phyloP scores from a whole-genome alignment of 2,888 invertebrate species.

The Lasioglossum vierecki region DNA sequence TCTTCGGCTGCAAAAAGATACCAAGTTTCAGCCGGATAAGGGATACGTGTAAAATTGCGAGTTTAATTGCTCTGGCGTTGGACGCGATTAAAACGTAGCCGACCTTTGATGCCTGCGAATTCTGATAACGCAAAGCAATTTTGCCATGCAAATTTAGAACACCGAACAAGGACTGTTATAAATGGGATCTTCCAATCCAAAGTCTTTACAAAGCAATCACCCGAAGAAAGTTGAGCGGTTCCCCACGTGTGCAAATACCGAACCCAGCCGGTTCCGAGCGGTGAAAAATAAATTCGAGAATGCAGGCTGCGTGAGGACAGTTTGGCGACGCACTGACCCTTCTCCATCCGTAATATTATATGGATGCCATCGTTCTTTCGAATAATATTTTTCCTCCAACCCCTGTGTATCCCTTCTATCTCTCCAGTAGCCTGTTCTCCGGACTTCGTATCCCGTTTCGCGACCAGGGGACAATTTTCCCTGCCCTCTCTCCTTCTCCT shows the following conservation, averaged over 20 bases:
- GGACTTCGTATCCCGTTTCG: constrained; percentile 29
- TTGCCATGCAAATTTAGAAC: background rate
- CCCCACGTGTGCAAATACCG: background rate
- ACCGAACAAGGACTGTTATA: background rate
- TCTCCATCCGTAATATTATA: constrained; percentile 70
- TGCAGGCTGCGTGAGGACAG: constrained; percentile 66
- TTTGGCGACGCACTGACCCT: constrained; percentile 54
- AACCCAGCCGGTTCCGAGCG: background rate
- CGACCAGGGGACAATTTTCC: constrained; percentile 32
- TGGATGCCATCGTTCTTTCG: constrained; percentile 61
- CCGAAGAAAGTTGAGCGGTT: background rate
- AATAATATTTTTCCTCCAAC: constrained; percentile 47
- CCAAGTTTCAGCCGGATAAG: constrained; percentile 28
- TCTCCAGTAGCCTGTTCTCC: constrained; percentile 51
- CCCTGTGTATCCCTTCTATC: constrained; percentile 20
- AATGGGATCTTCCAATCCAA: background rate
- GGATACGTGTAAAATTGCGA: constrained; percentile 46
- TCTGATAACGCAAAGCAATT: constrained; percentile 32
- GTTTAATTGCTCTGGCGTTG: constrained; percentile 46
- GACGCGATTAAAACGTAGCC: constrained; percentile 14
- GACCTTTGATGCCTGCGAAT: constrained; percentile 22
- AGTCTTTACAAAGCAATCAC: background rate
- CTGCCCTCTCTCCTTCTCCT: constrained; percentile 56
- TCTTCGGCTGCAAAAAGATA: constrained; percentile 13
- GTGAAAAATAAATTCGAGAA: constrained; percentile 44